Base-by-base conservation (phyloP, 2,797 vertebrate genomes). In the Takifugu ocellatus region DNA sequence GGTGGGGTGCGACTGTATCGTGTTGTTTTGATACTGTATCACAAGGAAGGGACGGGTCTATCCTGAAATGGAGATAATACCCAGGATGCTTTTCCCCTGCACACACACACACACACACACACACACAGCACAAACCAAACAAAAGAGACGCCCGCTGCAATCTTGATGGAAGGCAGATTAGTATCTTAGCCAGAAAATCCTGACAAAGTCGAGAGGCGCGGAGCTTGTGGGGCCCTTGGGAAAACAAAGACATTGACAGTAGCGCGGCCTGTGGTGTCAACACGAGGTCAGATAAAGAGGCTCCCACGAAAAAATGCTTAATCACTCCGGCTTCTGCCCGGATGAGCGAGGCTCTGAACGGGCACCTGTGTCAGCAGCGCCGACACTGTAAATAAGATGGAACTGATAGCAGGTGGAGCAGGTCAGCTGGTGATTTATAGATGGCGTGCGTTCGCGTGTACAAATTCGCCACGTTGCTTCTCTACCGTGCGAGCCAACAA, bases 131-230 rank as follows among this genome's bases (percentile, higher is more conserved):
- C 45, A 11, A 66, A 54, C 61, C 74, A 75, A 86, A 91, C 87
- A 90, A 90, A 85, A 76, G 81, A 78, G 78, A 75, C 63, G 70
- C 64, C 70, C 39, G 67, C 68, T 74, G 75, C 68, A 78, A 89
- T 90, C 84, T 90, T 74, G 85, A 90, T 90, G 83, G 84, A 78
- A 82, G 79, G 72, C 79, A 87, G 84, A 90, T 90, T 82, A 79
- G 74, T 78, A 85, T 88, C 82, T 78, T 43, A 47, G 57, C 66
- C 57, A 65, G 74, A 85, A 86, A 88, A 56, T 67, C 75, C 82
- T 87, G 82, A 86, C 81, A 82, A 78, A 83, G 85, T 82, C 80
- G 77, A 58, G 75, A 76, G 56, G 59, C 61, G 51, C 69, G 59
- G 59, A 47, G 63, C 56, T 54, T 15, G 3, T 48, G 44, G 55